phyloP scores from a whole-genome alignment of 2,797 vertebrate genomes.

The Danio aesculapii region DNA sequence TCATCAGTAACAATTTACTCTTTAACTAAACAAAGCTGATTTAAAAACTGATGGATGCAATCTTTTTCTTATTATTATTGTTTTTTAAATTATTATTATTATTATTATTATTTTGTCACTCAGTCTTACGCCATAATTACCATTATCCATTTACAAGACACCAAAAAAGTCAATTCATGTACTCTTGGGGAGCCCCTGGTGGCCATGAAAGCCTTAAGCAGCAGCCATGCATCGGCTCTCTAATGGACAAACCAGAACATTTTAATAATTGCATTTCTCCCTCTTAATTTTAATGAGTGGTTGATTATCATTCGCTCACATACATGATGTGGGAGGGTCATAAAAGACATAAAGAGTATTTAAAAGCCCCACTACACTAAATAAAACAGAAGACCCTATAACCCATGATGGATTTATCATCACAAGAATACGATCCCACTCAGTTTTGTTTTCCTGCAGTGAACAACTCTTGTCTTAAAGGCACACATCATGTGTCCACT shows the following conservation, averaged over 20 bases:
- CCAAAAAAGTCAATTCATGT: no score
- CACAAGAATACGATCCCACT: slow-evolving; percentile 26
- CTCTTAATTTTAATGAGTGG: not conserved
- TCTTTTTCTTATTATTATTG: no score
- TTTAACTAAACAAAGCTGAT: no score
- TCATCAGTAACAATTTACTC: no score
- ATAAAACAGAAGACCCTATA: not conserved
- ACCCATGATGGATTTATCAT: slow-evolving; percentile 15
- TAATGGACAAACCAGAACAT: not conserved
- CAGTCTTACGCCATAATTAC: no score
- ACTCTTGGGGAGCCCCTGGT: no score
- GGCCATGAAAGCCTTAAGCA: no score
- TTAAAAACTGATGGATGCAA: no score
- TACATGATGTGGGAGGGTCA: slow-evolving; percentile 4
- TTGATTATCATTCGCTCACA: not conserved
- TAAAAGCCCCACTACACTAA: not conserved
- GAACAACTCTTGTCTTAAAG: slow-evolving; percentile 65
- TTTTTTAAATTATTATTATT: no score
- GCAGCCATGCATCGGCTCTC: not conserved
- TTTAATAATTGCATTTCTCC: not conserved
- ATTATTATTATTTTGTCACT: no score
- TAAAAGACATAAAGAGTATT: not conserved
- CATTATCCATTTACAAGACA: no score
- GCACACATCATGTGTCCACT: slow-evolving; percentile 16
- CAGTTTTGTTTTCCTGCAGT: slow-evolving; percentile 62